Base-by-base conservation (phyloP, 2,113 vertebrate genomes). In the Protomyctophum bolini region DNA sequence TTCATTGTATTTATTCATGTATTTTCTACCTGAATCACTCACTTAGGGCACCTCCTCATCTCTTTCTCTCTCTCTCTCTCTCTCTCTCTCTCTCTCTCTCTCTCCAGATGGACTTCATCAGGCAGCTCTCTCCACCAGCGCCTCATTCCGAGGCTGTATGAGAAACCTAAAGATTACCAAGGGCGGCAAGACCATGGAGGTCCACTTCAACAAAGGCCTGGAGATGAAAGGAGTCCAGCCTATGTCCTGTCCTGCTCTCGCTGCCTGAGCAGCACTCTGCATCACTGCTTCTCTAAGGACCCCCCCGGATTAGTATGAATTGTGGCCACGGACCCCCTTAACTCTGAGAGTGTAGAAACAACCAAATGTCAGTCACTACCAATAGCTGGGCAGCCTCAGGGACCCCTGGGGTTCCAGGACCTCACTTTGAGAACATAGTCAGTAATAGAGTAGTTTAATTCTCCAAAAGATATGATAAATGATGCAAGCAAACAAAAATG, bases 211-310 rank as follows among this genome's bases (percentile, higher is more conserved):
- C 91, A 98, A 93, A 86, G 94, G 95, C 46, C 76, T 95, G 86
- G 96, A 98, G 85, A 89, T 99, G 21, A 92, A 86, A 70, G 97
- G 98, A 21, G 96, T 99, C 15, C 97, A 99, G 59, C 97, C 98
- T 0, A 88, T 96, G 10, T 96, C 96, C 0, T 99, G 98, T 81
- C 98, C 98, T 7, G 89, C 90, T 73, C 82, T 74, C 54, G 81
- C 85, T 51, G 82, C 79, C 29, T 80, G 69, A 72, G 41, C 47
- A 33, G 14, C 15, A 21, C 61, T 52, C 49, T 21, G 21, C 21
- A 21, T 21, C 21, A 21, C 21, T 12, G 10, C 49, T 52, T 29
- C 10, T 28, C 6, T 33, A 41, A 41, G 33, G 33, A 41, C 33
- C 33, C 33, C 33, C 33, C 3, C 3, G 33, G 3, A 4, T 41